Conservation (phyloP, 1,140 invertebrate species). For the Heliconius hermathena region DNA sequence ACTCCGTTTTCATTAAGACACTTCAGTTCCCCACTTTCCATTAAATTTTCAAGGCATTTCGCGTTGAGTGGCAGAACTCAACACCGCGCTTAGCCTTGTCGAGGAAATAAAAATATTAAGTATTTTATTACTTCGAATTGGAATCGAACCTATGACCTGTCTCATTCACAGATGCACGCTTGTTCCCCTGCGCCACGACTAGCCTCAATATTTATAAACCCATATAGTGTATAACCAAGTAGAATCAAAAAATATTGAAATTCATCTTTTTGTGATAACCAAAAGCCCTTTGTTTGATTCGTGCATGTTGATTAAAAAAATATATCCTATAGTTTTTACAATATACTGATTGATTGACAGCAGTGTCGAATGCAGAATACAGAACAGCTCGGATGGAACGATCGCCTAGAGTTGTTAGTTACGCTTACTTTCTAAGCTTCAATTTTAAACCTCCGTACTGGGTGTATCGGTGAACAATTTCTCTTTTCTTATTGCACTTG, state of each 20-base stretch:
- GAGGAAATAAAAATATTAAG: too few relatives aligned
- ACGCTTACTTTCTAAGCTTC: conserved; percentile 15
- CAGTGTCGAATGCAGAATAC: conserved; percentile 6
- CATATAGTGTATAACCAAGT: not conserved
- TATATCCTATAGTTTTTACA: conserved; percentile 3
- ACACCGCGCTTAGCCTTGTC: too few relatives aligned
- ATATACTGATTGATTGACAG: conserved; percentile 11
- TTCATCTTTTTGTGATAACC: not conserved
- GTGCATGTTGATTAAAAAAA: conserved; percentile 10
- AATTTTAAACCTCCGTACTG: conserved; percentile 2
- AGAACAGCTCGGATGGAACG: conserved; percentile 6
- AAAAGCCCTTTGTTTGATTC: not conserved
- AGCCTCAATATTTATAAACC: too few relatives aligned
- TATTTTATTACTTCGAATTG: too few relatives aligned
- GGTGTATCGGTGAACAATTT: not conserved
- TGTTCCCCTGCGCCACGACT: too few relatives aligned
- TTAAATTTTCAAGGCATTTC: too few relatives aligned
- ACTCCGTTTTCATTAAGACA: too few relatives aligned
- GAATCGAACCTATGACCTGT: too few relatives aligned
- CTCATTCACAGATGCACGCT: too few relatives aligned
- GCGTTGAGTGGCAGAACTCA: too few relatives aligned
- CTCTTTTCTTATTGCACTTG: not conserved
- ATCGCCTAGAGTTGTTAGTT: conserved; percentile 1
- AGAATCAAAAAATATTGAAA: not conserved
- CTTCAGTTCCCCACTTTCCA: too few relatives aligned